A percentile compares a stretch with the other conserved stretches of the same genome.
These are phyloP conservation scores for Drosophila serrata DNA, from an alignment of 1,140 invertebrate genomes.

Conservation along the genomic window DNA sequence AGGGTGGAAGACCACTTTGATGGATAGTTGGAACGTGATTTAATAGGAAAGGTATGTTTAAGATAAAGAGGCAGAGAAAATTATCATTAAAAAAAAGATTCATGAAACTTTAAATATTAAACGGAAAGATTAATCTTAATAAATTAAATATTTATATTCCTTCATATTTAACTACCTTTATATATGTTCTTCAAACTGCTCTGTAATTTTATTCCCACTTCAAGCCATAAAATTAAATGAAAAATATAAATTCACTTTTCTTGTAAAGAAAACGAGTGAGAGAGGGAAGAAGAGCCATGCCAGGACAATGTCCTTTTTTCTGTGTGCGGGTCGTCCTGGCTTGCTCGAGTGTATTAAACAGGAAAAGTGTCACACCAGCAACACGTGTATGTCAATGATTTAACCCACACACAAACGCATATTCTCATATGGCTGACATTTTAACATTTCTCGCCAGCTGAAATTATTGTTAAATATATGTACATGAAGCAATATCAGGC, in stretches of 20 bases:
- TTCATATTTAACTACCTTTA: neutral
- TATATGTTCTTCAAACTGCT: constrained; percentile 22
- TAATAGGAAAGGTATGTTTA: neutral
- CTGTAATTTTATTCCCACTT: constrained; percentile 52
- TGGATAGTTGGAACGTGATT: constrained; percentile 25
- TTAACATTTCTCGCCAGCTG: constrained; percentile 9
- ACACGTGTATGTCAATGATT: constrained; percentile 56
- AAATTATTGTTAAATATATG: constrained; percentile 42
- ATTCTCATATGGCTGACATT: constrained; percentile 3
- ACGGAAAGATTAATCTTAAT: neutral
- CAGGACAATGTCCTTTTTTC: constrained; percentile 42
- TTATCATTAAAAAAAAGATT: neutral
- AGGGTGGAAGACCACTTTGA: constrained; percentile 1
- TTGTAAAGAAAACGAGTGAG: neutral
- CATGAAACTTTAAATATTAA: neutral
- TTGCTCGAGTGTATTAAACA: constrained; percentile 48
- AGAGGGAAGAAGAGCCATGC: neutral
- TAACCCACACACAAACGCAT: constrained; percentile 24
- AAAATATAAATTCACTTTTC: constrained; percentile 46
- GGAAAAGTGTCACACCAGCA: constrained; percentile 56
- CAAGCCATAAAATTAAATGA: constrained; percentile 29
- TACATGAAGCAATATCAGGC: constrained; percentile 3
- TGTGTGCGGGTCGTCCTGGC: constrained; percentile 1
- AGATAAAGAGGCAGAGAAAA: neutral
- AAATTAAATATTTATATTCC: neutral